Evolutionary conservation across 2,888 invertebrate species (phyloP).

Genomic region (Physocephala rufipes): DNA sequence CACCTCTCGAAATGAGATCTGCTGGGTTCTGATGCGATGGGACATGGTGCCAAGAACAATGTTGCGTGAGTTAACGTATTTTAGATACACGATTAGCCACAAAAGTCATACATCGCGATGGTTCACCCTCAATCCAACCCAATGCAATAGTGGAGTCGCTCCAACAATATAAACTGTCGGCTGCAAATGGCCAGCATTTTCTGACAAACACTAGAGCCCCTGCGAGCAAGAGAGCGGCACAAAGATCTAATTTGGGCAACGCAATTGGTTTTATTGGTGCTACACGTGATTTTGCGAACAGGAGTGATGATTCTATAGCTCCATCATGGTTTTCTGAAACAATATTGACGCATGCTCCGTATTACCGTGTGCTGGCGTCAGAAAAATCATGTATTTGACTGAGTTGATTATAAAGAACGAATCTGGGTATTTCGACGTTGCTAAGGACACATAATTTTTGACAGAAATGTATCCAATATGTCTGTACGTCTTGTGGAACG

Average conservation of each 20-base stretch:
- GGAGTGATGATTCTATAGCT: slow-evolving; percentile 18
- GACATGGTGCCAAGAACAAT: slow-evolving; percentile 37
- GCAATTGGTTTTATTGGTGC: slow-evolving; percentile 40
- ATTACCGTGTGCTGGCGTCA: slow-evolving; percentile 39
- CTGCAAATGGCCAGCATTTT: neutral
- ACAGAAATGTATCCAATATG: slow-evolving; percentile 23
- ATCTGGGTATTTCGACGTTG: slow-evolving; percentile 34
- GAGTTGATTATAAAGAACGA: slow-evolving; percentile 12
- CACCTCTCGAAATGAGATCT: slow-evolving; percentile 38
- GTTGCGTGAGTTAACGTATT: slow-evolving; percentile 34
- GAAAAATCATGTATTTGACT: slow-evolving; percentile 41
- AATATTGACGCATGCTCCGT: slow-evolving; percentile 39
- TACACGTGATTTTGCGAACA: slow-evolving; percentile 42
- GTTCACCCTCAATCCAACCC: slow-evolving; percentile 38
- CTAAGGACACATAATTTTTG: slow-evolving; percentile 25
- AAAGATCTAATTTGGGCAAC: slow-evolving; percentile 41
- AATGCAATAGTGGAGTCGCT: slow-evolving; percentile 41
- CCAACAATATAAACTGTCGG: slow-evolving; percentile 24
- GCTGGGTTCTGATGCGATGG: slow-evolving; percentile 41
- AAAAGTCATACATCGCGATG: slow-evolving; percentile 35
- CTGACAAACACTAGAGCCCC: slow-evolving; percentile 20
- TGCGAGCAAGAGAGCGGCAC: slow-evolving; percentile 38
- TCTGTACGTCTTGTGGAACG: slow-evolving; percentile 33
- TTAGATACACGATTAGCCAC: slow-evolving; percentile 42
- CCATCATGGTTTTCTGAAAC: slow-evolving; percentile 22